Conservation (phyloP, 2,113 vertebrate genomes). For the Colius striatus region DNA sequence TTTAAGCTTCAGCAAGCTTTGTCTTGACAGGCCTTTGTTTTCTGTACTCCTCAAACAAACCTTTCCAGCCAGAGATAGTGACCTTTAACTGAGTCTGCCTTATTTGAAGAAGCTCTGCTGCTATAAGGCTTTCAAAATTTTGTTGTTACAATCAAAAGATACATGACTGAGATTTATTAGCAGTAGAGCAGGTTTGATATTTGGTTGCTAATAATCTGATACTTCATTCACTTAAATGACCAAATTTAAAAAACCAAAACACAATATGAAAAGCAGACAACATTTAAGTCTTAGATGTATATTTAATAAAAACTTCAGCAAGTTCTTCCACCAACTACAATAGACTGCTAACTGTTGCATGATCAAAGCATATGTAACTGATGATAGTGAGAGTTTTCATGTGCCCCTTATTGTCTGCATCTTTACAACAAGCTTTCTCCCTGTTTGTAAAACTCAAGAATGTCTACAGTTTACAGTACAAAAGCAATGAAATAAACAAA, state of each 20-base stretch:
- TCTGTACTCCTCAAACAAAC: neutral
- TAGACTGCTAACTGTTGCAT: neutral
- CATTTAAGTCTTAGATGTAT: neutral
- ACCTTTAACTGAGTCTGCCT: neutral
- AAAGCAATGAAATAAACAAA: constrained; percentile 42
- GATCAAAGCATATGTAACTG: neutral
- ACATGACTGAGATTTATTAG: neutral
- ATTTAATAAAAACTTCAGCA: neutral
- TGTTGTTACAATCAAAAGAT: neutral
- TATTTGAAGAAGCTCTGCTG: neutral
- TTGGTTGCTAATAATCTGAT: neutral
- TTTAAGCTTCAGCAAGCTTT: neutral
- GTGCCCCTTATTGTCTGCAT: neutral
- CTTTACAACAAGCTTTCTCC: neutral
- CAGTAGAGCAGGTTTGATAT: neutral
- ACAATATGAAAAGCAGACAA: neutral
- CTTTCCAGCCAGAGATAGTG: neutral
- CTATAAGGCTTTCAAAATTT: neutral
- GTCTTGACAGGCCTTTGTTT: neutral
- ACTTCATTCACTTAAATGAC: neutral
- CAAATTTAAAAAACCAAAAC: neutral
- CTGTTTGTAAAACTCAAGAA: neutral
- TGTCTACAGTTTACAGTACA: neutral
- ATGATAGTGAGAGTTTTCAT: neutral
- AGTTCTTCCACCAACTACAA: neutral